Evolutionary conservation across 2,888 invertebrate genomes (phyloP).

Genomic region (Drosophila neonasuta): DNA sequence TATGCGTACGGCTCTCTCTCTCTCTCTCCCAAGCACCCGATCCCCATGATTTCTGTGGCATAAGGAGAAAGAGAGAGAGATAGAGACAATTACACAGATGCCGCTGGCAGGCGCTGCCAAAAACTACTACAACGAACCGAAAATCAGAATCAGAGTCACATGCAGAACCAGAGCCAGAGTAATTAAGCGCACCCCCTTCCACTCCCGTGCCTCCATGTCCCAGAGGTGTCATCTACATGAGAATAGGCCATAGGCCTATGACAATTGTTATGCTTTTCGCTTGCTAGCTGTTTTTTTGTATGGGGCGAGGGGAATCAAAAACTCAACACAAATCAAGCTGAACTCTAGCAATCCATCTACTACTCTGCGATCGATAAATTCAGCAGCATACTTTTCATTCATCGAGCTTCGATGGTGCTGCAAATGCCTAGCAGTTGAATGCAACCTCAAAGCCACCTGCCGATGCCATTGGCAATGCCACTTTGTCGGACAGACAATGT

Average conservation of each 20-base stretch:
- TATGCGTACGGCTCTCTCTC: slow-evolving; percentile 24
- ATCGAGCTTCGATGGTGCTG: slow-evolving; percentile 12
- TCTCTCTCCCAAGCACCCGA: slow-evolving; percentile 9
- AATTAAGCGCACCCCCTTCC: slow-evolving; percentile 40
- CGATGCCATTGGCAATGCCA: slow-evolving; percentile 16
- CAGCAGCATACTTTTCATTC: slow-evolving; percentile 16
- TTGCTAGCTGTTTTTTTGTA: background rate
- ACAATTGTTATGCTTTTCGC: slow-evolving; percentile 19
- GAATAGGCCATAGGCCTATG: background rate
- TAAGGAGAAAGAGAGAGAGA: background rate
- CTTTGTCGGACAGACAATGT: background rate
- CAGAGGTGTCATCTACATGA: slow-evolving; percentile 15
- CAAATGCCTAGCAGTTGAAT: slow-evolving; percentile 9
- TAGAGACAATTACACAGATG: slow-evolving; percentile 30
- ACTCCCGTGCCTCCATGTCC: background rate
- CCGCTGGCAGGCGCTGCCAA: slow-evolving; percentile 19
- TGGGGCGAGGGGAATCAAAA: slow-evolving; percentile 3
- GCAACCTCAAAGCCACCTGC: slow-evolving; percentile 34
- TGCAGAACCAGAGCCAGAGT: slow-evolving; percentile 19
- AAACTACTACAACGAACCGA: slow-evolving; percentile 4
- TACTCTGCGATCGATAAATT: slow-evolving; percentile 16
- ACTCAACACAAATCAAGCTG: slow-evolving; percentile 22
- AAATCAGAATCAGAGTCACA: background rate
- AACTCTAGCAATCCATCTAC: background rate
- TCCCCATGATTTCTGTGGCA: slow-evolving; percentile 5